Evolutionary conservation across 35 echinoderm and acorn worm genomes (phyloP).

Genomic region (Diadema setosum): DNA sequence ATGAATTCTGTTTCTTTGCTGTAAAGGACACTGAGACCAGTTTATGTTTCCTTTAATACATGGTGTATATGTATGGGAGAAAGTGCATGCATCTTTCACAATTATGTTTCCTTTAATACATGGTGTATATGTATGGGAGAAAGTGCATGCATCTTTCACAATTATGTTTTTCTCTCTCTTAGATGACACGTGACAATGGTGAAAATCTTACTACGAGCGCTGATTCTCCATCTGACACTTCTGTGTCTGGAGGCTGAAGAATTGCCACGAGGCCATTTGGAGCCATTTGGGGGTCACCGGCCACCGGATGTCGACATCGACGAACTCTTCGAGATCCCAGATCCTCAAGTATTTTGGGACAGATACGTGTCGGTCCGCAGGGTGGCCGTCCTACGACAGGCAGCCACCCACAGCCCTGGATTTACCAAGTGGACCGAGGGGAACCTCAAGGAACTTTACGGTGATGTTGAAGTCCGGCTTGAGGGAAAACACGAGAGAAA

Average conservation of each 20-base stretch:
- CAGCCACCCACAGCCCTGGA: constrained; percentile 23
- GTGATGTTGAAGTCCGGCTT: constrained; percentile 48
- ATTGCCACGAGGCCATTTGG: constrained; percentile 47
- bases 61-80: no score
- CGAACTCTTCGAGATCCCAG: constrained; percentile 34
- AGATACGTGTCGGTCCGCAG: constrained; percentile 35
- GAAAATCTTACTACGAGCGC: no score
- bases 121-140: no score
- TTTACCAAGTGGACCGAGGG: constrained; percentile 41
- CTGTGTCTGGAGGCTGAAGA: not conserved
- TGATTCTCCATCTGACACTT: no score
- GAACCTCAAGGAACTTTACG: constrained; percentile 23
- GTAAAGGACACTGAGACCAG: no score
- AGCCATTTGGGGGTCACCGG: constrained; percentile 61
- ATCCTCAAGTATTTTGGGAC: constrained; percentile 68
- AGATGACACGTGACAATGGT: no score
- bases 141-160: no score
- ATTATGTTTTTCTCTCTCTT: no score
- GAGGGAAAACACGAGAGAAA: constrained; percentile 65
- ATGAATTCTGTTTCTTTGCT: no score
- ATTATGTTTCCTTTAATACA: no score
- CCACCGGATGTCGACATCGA: constrained; percentile 63
- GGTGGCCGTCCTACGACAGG: constrained; percentile 39
- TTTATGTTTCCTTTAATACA: no score
- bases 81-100: no score